Base-by-base conservation (phyloP, 1,140 invertebrate species). In the Drosophila lacertosa region DNA sequence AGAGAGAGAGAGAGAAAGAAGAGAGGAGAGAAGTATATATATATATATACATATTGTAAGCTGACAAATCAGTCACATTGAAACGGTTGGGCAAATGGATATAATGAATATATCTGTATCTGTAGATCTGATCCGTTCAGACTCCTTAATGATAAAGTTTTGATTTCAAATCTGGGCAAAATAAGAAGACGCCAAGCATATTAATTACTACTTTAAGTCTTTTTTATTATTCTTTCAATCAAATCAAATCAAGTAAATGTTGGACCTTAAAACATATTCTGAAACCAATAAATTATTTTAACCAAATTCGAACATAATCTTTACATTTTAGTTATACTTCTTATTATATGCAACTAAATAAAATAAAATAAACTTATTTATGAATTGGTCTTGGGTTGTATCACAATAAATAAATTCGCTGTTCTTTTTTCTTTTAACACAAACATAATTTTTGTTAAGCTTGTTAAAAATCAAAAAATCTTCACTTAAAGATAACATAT, bases 201-300 rank as follows among this genome's bases (percentile, higher is more conserved):
- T 82, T 79, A 40, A 63, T 59, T 39, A 67, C 47, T 76, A 67
- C 53, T 4, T 54, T 74, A 88, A 83, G 78, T 74, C 70, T 89
- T 89, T 89, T 77, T 68, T 55, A 65, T 48, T 47, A 70, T 80
- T 76, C 60, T 58, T 47, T 54, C 73, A 82, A 82, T 74, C 60
- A 67, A 63, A 24, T 74, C 60, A 67, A 63, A 24, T 50, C 50
- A 71, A 65, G 63, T 62, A 50, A 76, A 60, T 70, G 67, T 86
- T 82, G 47, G 59, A 77, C 63, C 70, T 76, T 50, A 7, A 81
- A 68, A 70, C 48, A 65, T 66, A 63, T 88, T 89, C 64, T 72
- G 68, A 83, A 75, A 76, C 67, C 81, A 86, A 81, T 77, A 88
- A 89, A 79, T 89, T 78, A 89, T 84, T 89, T 77, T 84, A 84